These are phyloP conservation scores for Gymnoscelis rufifasciata DNA, from an alignment of 2,888 invertebrate species.

Conservation along the genomic window DNA sequence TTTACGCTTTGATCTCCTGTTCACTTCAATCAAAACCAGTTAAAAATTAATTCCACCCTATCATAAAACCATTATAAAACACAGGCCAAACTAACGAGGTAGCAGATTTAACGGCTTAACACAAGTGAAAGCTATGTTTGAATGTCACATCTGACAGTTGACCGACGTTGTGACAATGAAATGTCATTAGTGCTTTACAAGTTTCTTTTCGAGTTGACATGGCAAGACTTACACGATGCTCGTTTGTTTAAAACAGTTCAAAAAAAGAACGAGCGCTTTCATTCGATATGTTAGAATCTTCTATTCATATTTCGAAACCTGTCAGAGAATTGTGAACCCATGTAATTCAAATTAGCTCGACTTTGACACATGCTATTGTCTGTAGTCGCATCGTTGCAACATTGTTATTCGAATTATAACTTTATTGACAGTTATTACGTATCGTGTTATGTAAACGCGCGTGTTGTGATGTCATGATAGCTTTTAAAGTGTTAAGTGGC, in stretches of 20 bases:
- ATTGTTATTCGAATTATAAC: slow-evolving; percentile 23
- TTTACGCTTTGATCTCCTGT: too few relatives aligned
- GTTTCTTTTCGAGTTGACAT: slow-evolving; percentile 9
- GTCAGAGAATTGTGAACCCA: neutral
- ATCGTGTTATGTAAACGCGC: slow-evolving; percentile 25
- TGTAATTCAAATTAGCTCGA: neutral
- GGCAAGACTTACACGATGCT: neutral
- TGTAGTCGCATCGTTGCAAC: slow-evolving; percentile 17
- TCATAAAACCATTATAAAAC: neutral
- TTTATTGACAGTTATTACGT: slow-evolving; percentile 26
- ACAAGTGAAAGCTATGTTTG: slow-evolving; percentile 1
- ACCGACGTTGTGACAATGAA: slow-evolving; percentile 5
- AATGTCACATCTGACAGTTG: slow-evolving; percentile 9
- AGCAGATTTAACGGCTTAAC: neutral
- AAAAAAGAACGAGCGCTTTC: neutral
- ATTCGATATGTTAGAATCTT: neutral
- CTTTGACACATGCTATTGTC: slow-evolving; percentile 7
- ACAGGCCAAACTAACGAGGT: neutral
- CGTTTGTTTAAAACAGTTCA: neutral
- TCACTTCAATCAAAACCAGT: neutral
- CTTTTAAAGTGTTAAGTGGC: slow-evolving; percentile 1
- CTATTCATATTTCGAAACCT: neutral
- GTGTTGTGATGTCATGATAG: slow-evolving; percentile 19
- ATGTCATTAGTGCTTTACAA: slow-evolving; percentile 11
- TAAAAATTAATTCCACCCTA: too few relatives aligned